A percentile compares a stretch with the other conserved stretches of the same genome.
Evolutionary conservation across 1,140 invertebrate species (phyloP).

Genomic region (Listronotus bonariensis): DNA sequence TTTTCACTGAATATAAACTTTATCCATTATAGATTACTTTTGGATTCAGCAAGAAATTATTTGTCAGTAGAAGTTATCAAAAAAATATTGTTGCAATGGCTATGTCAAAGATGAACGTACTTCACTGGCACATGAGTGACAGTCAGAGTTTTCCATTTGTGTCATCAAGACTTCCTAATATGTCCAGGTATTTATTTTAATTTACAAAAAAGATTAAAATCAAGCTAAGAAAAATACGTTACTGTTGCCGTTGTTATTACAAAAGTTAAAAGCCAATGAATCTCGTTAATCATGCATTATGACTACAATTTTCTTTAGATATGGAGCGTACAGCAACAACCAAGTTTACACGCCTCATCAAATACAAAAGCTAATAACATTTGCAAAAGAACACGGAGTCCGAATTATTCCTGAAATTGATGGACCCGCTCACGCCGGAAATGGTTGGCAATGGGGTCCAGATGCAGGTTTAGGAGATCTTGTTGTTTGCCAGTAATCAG

Average conservation of each 20-base stretch:
- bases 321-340: constrained; percentile 69
- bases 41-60: constrained; percentile 80
- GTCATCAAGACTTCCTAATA: constrained; percentile 71
- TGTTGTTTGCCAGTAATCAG: constrained; percentile 73
- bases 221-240: not conserved
- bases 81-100: constrained; percentile 81
- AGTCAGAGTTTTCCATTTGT: constrained; percentile 84
- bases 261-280: too few species aligned
- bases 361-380: constrained; percentile 70
- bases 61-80: constrained; percentile 68
- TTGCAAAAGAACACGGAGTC: constrained; percentile 73
- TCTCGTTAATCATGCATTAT: too few species aligned
- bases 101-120: constrained; percentile 79
- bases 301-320: constrained; percentile 50
- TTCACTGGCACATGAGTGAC: constrained; percentile 87
- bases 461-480: constrained; percentile 69
- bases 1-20: too few species aligned
- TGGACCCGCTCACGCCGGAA: constrained; percentile 82
- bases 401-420: constrained; percentile 82
- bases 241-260: too few species aligned
- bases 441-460: constrained; percentile 80
- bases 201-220: constrained; percentile 5
- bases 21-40: constrained; percentile 56
- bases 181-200: constrained; percentile 63
- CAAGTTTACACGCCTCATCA: constrained; percentile 75